Conservation (phyloP, 2,113 vertebrate species). For the Platysteira castanea region DNA sequence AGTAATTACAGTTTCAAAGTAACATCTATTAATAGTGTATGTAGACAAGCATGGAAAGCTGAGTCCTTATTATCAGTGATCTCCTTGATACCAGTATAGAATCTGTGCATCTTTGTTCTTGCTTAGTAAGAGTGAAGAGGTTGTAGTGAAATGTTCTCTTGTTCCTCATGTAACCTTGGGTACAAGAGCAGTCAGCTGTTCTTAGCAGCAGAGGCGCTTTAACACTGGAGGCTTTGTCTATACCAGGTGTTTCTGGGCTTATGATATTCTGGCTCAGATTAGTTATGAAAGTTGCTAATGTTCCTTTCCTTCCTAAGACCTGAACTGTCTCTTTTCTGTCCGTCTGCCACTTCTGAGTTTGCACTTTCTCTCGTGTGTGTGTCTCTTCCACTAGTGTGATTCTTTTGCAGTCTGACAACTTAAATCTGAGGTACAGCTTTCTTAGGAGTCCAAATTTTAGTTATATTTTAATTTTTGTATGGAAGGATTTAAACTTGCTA, state of each 20-base stretch:
- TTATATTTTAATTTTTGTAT: neutral
- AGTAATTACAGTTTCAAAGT: constrained; percentile 45
- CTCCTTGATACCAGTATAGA: neutral
- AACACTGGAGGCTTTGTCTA: neutral
- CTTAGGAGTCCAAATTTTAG: neutral
- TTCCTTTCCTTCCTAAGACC: neutral
- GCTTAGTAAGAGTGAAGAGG: neutral
- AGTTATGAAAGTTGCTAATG: neutral
- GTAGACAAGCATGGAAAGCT: neutral
- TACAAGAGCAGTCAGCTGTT: constrained; percentile 9
- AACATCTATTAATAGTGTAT: constrained; percentile 20
- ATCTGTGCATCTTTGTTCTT: constrained; percentile 13
- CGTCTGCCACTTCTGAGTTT: neutral
- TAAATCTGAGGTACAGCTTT: neutral
- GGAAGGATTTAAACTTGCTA: neutral
- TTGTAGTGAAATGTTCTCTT: constrained; percentile 4
- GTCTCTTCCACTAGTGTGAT: neutral
- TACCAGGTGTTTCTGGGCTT: neutral
- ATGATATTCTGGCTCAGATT: neutral
- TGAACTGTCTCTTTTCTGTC: neutral
- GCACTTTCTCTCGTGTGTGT: neutral
- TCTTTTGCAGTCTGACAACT: neutral
- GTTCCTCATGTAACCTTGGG: neutral
- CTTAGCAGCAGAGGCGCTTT: neutral
- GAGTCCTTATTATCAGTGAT: constrained; percentile 7